Conservation (phyloP, 2,113 vertebrate species). For the Antechinus stuartii region DNA sequence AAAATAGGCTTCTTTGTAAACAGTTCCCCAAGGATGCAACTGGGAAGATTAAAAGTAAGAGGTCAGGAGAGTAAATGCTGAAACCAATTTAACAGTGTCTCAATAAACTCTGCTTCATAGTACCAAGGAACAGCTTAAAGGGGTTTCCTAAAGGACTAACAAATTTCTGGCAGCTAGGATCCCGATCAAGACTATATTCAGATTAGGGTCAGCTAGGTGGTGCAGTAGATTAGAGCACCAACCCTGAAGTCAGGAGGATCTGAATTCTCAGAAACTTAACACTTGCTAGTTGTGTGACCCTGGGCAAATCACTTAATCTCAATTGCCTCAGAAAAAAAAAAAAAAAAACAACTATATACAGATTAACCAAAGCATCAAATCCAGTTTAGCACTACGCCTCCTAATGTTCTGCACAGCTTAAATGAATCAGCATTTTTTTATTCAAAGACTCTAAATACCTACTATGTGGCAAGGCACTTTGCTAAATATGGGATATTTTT, state of each 20-base stretch:
- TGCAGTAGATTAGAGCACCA: no score
- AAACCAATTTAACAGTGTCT: conserved; percentile 41
- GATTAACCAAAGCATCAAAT: background rate
- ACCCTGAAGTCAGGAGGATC: no score
- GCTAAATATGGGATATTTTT: background rate
- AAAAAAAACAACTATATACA: conserved; percentile 9
- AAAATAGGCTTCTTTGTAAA: conserved; percentile 99
- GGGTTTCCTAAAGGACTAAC: background rate
- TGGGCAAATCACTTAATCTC: no score
- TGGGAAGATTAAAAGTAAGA: conserved; percentile 83
- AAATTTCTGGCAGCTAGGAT: background rate
- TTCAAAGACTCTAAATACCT: background rate
- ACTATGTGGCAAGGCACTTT: background rate
- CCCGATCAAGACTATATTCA: background rate
- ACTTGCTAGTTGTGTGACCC: no score
- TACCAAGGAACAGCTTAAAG: background rate
- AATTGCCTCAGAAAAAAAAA: background rate
- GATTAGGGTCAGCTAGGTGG: background rate
- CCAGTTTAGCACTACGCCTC: background rate
- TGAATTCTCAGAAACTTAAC: no score
- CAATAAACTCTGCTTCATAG: conserved; percentile 40
- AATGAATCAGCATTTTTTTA: background rate
- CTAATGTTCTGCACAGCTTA: background rate
- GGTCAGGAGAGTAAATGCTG: conserved; percentile 76
- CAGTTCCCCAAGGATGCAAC: conserved; percentile 98